Conservation (phyloP, 2,888 invertebrate genomes). For the Listrodromus nycthemerus region DNA sequence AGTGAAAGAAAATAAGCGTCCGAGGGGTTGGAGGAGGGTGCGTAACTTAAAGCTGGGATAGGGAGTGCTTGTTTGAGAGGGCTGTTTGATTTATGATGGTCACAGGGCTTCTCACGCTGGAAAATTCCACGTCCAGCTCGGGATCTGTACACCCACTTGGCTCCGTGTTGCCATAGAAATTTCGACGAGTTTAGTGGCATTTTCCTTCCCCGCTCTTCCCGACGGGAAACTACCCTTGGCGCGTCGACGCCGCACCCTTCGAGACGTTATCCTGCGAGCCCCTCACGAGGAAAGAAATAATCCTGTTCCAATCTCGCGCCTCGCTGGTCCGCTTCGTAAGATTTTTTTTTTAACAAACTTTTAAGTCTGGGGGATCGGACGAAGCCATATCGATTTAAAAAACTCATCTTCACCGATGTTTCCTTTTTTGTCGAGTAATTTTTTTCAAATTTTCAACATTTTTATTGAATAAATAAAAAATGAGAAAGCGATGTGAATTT, state of each 20-base stretch:
- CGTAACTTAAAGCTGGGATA: slow-evolving; percentile 36
- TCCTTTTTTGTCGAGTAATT: not conserved
- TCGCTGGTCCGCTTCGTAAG: slow-evolving; percentile 27
- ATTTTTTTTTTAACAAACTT: slow-evolving; percentile 46
- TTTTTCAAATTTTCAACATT: too few species aligned
- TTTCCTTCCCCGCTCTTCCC: slow-evolving; percentile 29
- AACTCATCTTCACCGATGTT: not conserved
- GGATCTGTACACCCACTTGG: slow-evolving; percentile 19
- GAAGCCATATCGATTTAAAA: slow-evolving; percentile 26
- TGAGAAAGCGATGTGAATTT: too few species aligned
- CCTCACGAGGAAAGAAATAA: slow-evolving; percentile 44
- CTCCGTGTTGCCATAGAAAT: slow-evolving; percentile 52
- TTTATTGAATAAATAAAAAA: too few species aligned
- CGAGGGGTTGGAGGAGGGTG: slow-evolving; percentile 17
- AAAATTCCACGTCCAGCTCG: slow-evolving; percentile 18
- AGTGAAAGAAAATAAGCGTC: slow-evolving; percentile 16
- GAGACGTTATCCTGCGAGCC: slow-evolving; percentile 36
- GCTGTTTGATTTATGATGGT: slow-evolving; percentile 64
- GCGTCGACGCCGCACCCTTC: slow-evolving; percentile 38
- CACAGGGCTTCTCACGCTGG: slow-evolving; percentile 43
- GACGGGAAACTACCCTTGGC: slow-evolving; percentile 39
- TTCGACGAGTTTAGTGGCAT: slow-evolving; percentile 54
- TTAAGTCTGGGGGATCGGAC: slow-evolving; percentile 1
- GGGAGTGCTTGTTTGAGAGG: slow-evolving; percentile 23
- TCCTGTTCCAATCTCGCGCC: slow-evolving; percentile 54